These are phyloP conservation scores for Lepidocyrtinus sp. DNA, from an alignment of 2,888 invertebrate genomes.

Conservation along the genomic window DNA sequence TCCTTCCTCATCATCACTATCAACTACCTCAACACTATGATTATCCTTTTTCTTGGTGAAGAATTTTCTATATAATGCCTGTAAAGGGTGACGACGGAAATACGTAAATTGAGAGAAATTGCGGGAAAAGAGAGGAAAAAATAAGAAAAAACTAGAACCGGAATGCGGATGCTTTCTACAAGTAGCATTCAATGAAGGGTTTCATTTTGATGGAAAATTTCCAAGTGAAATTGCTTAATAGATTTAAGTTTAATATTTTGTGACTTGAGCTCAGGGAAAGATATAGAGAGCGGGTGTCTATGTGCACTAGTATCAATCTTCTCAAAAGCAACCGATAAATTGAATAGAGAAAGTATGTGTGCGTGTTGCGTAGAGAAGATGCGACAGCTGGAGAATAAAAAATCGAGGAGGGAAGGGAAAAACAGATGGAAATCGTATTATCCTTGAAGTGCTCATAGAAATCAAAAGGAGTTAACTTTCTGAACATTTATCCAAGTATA, in stretches of 20 bases:
- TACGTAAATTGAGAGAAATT: background rate
- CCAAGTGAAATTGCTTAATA: constrained; percentile 51
- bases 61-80: background rate
- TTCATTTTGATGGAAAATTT: constrained; percentile 58
- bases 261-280: constrained; percentile 23
- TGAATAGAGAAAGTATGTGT: constrained; percentile 21
- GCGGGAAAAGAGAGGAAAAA: background rate
- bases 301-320: constrained; percentile 14
- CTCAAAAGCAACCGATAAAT: constrained; percentile 5
- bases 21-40: background rate
- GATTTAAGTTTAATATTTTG: constrained; percentile 39
- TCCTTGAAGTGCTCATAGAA: constrained; percentile 44
- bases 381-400: constrained; percentile 52
- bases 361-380: constrained; percentile 23
- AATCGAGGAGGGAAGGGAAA: constrained; percentile 34
- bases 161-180: constrained; percentile 2
- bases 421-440: constrained; percentile 60
- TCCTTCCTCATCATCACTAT: constrained; percentile 32
- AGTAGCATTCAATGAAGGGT: constrained; percentile 23
- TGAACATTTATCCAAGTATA: constrained; percentile 10
- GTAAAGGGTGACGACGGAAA: background rate
- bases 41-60: background rate
- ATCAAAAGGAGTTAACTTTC: constrained; percentile 55
- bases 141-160: background rate
- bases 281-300: constrained; percentile 12